Percentiles rank a stretch among this genome's conserved stretches.
These are phyloP conservation scores for Castor canadensis DNA, from an alignment of 2,113 vertebrate species.

Conservation along the genomic window DNA sequence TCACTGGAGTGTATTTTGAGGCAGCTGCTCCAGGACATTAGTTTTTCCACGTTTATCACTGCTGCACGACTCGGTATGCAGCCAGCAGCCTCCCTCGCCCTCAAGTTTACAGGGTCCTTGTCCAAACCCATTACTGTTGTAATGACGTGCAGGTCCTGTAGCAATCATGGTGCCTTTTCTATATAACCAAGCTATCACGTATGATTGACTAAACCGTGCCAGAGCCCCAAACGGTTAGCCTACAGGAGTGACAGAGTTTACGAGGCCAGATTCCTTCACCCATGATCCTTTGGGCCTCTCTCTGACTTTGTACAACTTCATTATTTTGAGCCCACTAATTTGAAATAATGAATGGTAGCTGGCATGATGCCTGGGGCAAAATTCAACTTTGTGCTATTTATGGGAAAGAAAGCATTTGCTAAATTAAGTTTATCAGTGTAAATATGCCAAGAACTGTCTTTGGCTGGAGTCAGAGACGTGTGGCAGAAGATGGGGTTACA, in stretches of 20 bases:
- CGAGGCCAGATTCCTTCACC: background rate
- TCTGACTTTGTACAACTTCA: background rate
- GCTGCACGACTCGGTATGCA: accelerated
- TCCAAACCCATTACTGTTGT: background rate
- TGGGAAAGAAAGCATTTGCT: background rate
- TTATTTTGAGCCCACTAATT: background rate
- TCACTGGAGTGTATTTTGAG: background rate
- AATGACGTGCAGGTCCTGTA: background rate
- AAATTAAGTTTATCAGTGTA: background rate
- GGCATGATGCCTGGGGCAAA: background rate
- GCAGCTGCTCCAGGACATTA: too few species aligned
- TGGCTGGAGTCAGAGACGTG: background rate
- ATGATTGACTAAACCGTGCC: background rate
- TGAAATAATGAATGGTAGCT: background rate
- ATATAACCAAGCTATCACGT: background rate
- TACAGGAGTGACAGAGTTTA: background rate
- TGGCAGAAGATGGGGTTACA: background rate
- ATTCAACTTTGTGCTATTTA: background rate
- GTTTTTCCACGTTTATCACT: background rate
- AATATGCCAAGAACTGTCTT: too few species aligned
- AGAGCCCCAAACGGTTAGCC: background rate
- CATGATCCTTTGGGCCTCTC: background rate
- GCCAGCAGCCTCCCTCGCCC: background rate
- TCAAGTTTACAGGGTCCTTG: background rate
- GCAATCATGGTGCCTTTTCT: background rate